Evolutionary conservation across 2,888 invertebrate genomes (phyloP).

Genomic region (Eupithecia pulchellata): DNA sequence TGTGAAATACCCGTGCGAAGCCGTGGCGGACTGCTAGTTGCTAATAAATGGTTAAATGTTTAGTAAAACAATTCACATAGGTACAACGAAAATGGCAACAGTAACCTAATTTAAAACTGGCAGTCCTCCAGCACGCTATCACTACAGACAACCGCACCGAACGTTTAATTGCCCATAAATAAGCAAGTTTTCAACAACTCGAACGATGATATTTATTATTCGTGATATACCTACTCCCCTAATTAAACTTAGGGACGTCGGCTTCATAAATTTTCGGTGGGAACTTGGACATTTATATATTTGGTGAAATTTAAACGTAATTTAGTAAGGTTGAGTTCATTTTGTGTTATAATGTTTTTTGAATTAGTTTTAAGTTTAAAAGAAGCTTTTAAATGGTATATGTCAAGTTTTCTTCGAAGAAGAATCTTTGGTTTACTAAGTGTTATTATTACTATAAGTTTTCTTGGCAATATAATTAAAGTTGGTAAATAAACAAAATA

Average conservation of each 20-base stretch:
- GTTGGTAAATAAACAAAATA: no score
- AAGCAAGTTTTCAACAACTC: slow-evolving; percentile 34
- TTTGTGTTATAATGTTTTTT: neutral
- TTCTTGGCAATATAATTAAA: no score
- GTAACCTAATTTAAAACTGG: slow-evolving; percentile 12
- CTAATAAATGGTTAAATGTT: no score
- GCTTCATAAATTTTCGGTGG: slow-evolving; percentile 30
- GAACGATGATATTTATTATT: slow-evolving; percentile 27
- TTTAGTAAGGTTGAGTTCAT: neutral
- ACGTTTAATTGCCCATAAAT: slow-evolving; percentile 37
- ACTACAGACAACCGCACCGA: neutral
- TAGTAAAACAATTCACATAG: neutral
- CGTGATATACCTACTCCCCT: slow-evolving; percentile 22
- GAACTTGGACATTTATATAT: slow-evolving; percentile 7
- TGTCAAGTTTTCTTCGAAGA: no score
- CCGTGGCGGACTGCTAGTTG: no score
- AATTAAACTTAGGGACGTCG: slow-evolving; percentile 32
- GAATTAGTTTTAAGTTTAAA: no score
- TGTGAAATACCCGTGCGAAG: no score
- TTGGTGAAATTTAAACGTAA: slow-evolving; percentile 5
- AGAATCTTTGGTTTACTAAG: no score
- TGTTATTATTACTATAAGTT: no score
- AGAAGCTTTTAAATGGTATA: no score
- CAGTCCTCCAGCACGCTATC: slow-evolving; percentile 16
- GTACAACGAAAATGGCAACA: neutral